These are phyloP conservation scores for Linnaemya vulpina DNA, from an alignment of 2,888 invertebrate species.

Conservation along the genomic window DNA sequence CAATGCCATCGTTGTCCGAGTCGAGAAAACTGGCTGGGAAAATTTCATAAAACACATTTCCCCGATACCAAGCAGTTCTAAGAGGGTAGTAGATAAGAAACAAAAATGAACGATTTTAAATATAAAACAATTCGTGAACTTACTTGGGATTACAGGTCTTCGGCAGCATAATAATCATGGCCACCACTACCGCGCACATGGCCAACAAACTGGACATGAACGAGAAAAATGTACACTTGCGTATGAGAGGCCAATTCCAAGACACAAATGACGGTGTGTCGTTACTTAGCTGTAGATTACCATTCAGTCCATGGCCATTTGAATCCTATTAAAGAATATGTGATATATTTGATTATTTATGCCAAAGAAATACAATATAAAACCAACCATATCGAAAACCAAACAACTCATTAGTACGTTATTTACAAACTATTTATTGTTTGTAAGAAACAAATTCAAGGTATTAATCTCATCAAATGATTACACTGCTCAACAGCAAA, in stretches of 20 bases:
- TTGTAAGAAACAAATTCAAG: background rate
- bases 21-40: slow-evolving; percentile 94
- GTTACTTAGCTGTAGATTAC: slow-evolving; percentile 83
- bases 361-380: background rate
- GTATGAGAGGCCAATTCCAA: slow-evolving; percentile 93
- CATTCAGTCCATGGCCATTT: slow-evolving; percentile 84
- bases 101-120: background rate
- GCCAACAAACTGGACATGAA: slow-evolving; percentile 89
- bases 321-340: slow-evolving; percentile 84
- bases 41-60: slow-evolving; percentile 92
- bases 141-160: slow-evolving; percentile 86
- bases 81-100: slow-evolving; percentile 26
- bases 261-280: slow-evolving; percentile 86
- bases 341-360: background rate
- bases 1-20: slow-evolving; percentile 90
- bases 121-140: slow-evolving; percentile 44
- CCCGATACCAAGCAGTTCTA: slow-evolving; percentile 91
- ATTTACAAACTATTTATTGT: background rate
- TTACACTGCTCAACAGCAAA: no score
- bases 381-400: slow-evolving; percentile 19
- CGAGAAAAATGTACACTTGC: slow-evolving; percentile 89
- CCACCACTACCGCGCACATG: slow-evolving; percentile 88
- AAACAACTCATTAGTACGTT: background rate
- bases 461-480: background rate
- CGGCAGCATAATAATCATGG: slow-evolving; percentile 89